Conservation (phyloP, 2,888 invertebrate species). For the Hylaea fasciaria region DNA sequence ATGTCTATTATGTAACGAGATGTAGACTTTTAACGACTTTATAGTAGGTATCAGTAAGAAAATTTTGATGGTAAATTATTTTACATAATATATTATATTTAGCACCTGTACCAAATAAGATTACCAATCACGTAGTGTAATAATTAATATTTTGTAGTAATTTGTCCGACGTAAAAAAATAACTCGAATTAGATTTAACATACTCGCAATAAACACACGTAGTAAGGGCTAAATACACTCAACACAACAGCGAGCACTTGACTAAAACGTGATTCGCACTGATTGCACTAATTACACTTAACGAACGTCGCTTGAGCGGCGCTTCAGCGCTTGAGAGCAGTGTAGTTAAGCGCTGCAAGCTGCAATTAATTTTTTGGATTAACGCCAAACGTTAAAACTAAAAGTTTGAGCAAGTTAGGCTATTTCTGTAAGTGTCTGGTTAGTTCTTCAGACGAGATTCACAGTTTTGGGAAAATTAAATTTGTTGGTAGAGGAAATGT, state of each 20-base stretch:
- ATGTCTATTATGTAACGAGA: too few relatives aligned
- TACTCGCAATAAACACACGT: constrained; percentile 5
- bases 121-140: too few relatives aligned
- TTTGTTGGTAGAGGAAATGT: too few relatives aligned
- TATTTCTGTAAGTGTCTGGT: constrained; percentile 15
- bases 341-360: constrained; percentile 57
- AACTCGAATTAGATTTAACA: too few relatives aligned
- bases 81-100: too few relatives aligned
- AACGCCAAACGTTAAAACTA: constrained; percentile 63
- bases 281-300: constrained; percentile 76
- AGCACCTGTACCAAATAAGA: too few relatives aligned
- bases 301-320: constrained; percentile 46
- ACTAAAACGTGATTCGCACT: constrained; percentile 72
- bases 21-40: too few relatives aligned
- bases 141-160: too few relatives aligned
- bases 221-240: constrained; percentile 43
- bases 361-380: constrained; percentile 80
- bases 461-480: not conserved
- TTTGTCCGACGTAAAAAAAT: too few relatives aligned
- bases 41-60: too few relatives aligned
- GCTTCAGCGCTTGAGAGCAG: constrained; percentile 45
- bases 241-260: constrained; percentile 60
- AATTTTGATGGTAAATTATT: too few relatives aligned
- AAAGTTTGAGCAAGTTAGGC: constrained; percentile 38
- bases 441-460: not conserved